Evolutionary conservation across 2,888 invertebrate genomes (phyloP).

Genomic region (Gortyna flavago): DNA sequence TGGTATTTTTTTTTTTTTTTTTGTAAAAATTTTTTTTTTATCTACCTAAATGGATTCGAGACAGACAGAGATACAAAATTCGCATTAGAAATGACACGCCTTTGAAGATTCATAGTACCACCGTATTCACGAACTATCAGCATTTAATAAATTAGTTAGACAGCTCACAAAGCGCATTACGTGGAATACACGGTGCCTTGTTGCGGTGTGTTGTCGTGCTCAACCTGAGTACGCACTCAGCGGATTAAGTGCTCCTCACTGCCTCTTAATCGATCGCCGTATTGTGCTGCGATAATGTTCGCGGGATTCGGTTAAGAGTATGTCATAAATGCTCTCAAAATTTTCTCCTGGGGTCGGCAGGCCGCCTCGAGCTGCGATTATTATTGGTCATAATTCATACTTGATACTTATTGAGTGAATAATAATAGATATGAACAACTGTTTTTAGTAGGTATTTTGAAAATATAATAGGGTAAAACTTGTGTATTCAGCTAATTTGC

Average conservation of each 20-base stretch:
- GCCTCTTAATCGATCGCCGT: constrained; percentile 66
- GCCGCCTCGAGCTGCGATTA: background rate
- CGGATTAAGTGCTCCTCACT: constrained; percentile 70
- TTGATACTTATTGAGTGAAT: background rate
- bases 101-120: background rate
- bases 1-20: no score
- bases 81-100: background rate
- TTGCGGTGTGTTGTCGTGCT: constrained; percentile 64
- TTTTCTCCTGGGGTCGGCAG: background rate
- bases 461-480: no score
- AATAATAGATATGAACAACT: no score
- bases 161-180: constrained; percentile 41
- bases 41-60: background rate
- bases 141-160: constrained; percentile 37
- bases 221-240: constrained; percentile 70
- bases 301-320: background rate
- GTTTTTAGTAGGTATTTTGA: no score
- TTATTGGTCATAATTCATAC: background rate
- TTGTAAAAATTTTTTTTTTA: no score
- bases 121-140: background rate
- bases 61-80: background rate
- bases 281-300: constrained; percentile 33
- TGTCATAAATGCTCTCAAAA: background rate
- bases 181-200: constrained; percentile 31
- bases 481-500: no score